These are phyloP conservation scores for Zaprionus davidi DNA, from an alignment of 1,140 invertebrate species.

Conservation along the genomic window DNA sequence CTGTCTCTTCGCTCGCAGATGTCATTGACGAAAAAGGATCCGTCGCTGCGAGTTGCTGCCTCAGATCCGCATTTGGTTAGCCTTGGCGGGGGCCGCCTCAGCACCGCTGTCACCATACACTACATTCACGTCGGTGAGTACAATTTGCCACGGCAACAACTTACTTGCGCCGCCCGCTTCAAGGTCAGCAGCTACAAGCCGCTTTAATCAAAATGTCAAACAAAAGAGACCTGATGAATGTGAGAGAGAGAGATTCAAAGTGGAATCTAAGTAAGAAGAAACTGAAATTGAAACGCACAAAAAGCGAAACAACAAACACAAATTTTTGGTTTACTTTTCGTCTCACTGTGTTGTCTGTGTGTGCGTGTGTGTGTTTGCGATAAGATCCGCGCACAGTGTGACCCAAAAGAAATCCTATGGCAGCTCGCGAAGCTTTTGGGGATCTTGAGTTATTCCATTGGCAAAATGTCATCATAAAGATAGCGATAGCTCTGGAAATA, in stretches of 20 bases:
- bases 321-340: slow-evolving; percentile 12
- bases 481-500: slow-evolving; percentile 13
- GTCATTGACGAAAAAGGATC: slow-evolving; percentile 84
- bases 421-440: slow-evolving; percentile 34
- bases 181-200: not conserved
- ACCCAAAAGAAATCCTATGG: slow-evolving; percentile 18
- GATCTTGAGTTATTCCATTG: slow-evolving; percentile 25
- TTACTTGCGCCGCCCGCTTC: not conserved
- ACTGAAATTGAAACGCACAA: slow-evolving; percentile 24
- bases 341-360: not conserved
- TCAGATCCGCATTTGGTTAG: slow-evolving; percentile 95
- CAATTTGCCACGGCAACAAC: not conserved
- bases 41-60: slow-evolving; percentile 89
- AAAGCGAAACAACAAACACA: slow-evolving; percentile 21
- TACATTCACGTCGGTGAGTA: slow-evolving; percentile 90
- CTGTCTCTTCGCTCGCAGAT: slow-evolving; percentile 65
- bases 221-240: not conserved
- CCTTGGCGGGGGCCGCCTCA: slow-evolving; percentile 93
- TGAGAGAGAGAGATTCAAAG: not conserved
- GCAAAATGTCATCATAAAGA: slow-evolving; percentile 42
- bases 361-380: slow-evolving; percentile 18
- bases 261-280: not conserved
- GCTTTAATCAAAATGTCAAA: not conserved
- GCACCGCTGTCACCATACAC: slow-evolving; percentile 95
- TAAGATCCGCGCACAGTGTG: slow-evolving; percentile 49